These are phyloP conservation scores for Oncopeltus fasciatus DNA, from an alignment of 1,140 invertebrate genomes.

Conservation along the genomic window DNA sequence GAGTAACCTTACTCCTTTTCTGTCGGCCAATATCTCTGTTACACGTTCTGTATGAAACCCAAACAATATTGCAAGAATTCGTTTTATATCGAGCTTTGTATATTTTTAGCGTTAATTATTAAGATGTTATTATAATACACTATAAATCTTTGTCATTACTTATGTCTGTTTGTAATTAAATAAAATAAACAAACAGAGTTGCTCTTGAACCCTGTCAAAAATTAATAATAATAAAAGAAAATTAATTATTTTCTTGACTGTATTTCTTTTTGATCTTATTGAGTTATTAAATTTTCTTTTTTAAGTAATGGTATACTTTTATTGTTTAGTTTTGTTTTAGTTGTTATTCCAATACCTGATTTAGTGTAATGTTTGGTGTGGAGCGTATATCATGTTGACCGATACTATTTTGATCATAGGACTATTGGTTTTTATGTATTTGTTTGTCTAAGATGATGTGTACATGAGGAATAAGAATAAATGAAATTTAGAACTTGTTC, in stretches of 20 bases:
- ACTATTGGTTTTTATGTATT: neutral
- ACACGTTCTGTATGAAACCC: neutral
- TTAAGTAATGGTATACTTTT: neutral
- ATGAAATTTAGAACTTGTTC: neutral
- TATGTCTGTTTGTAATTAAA: neutral
- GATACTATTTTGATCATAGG: neutral
- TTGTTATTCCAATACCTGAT: neutral
- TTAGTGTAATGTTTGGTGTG: neutral
- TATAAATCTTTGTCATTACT: neutral
- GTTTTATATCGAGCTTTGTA: conserved; percentile 14
- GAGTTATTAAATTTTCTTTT: neutral
- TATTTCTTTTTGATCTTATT: neutral
- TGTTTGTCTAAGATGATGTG: conserved; percentile 1
- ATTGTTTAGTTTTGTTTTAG: neutral
- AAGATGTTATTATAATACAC: neutral
- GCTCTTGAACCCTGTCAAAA: too few relatives aligned
- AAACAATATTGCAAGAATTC: neutral
- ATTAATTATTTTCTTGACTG: neutral
- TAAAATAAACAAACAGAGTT: neutral
- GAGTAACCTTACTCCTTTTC: conserved; percentile 27
- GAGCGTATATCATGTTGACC: neutral
- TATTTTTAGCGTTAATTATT: conserved; percentile 13
- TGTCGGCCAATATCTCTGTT: neutral
- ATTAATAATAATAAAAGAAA: neutral
- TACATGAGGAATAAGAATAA: neutral